Evolutionary conservation across 2,113 vertebrate species (phyloP), one percentile per base, ranked within the genome.

Genomic region (Caloenas nicobarica): DNA sequence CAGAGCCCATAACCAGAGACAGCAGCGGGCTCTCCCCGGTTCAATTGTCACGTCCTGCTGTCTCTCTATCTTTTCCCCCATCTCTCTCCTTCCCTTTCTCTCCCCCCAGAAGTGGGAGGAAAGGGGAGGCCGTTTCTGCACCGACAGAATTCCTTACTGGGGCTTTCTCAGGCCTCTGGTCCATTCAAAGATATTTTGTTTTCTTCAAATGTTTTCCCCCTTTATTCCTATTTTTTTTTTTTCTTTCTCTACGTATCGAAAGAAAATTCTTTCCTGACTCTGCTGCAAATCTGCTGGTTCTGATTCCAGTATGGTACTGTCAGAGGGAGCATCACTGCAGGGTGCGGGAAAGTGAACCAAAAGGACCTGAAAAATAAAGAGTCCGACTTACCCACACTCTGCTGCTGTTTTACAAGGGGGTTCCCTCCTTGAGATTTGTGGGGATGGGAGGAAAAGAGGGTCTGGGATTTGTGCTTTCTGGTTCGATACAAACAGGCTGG

Each of bases 331-430:
- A 46, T 91, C 88, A 46, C 95, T 57, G 83, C 22, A 73, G 94
- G 94, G 69, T 76, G 82, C 91, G 82, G 80, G 70, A 86, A 79
- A 54, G 81, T 16, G 76, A 86, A 77, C 91, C 60, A 69, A 77
- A 91, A 92, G 88, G 54, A 82, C 89, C 86, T 91, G 94, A 46
- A 95, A 89, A 87, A 86, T 5, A 82, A 82, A 89, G 84, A 50
- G 70, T 66, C 72, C 74, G 89, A 82, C 76, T 82, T 69, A 61
- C 60, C 50, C 86, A 79, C 81, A 71, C 96, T 95, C 89, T 97
- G 95, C 96, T 97, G 95, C 88, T 93, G 97, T 94, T 96, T 94
- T 93, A 62, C 95, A 89, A 96, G 86, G 86, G 78, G 61, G 58
- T 93, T 85, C 65, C 77, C 80, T 93, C 61, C 65, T 78, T 60